Evolutionary conservation across 2,113 vertebrate species (phyloP), one percentile per base, ranked within the genome.

Genomic region (Callocephalon fimbriatum): DNA sequence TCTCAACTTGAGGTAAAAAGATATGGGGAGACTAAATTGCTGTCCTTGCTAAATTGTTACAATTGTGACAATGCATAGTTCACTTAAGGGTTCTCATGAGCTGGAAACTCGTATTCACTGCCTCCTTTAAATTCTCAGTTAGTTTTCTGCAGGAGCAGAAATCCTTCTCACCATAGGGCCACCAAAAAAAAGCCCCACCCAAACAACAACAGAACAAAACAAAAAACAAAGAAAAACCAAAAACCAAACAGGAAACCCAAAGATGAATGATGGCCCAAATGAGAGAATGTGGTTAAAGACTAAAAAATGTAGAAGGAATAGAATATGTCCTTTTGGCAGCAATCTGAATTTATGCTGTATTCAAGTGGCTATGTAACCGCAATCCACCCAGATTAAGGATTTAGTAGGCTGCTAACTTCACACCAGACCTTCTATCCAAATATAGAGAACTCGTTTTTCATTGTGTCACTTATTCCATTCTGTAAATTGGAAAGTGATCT

Each of bases 251-350:
- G 19, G 21, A 56, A 56, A 56, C 31, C 19, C 31, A n/a, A 12
- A 38, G 1, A 22, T 4, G 8, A 11, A 35, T 51, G 1, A 23
- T n/a, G 16, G 1, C 22, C 44, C 8, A 38, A 44, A 80, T 10
- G 6, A 56, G 6, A 5, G 3, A 65, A 27, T 40, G 12, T 31
- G 3, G 1, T 37, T 62, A 42, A 82, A 53, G 12, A 8, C 16
- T 62, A 45, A 19, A 62, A 95, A 85, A 45, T 17, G 22, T 7
- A 27, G 8, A 61, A 76, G 38, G 11, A 45, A 48, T 8, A 79
- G 0, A 56, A 54, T 47, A 4, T 38, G 5, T 31, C 32, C 5
- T 42, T 88, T 42, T 70, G 17, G 16, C 12, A 86, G 15, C 10
- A 86, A 9, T 8, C 11, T 72, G 26, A 21, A 56, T 83, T 91